These are phyloP conservation scores for Pagetopsis macropterus DNA, from an alignment of 2,797 vertebrate genomes.

Conservation along the genomic window DNA sequence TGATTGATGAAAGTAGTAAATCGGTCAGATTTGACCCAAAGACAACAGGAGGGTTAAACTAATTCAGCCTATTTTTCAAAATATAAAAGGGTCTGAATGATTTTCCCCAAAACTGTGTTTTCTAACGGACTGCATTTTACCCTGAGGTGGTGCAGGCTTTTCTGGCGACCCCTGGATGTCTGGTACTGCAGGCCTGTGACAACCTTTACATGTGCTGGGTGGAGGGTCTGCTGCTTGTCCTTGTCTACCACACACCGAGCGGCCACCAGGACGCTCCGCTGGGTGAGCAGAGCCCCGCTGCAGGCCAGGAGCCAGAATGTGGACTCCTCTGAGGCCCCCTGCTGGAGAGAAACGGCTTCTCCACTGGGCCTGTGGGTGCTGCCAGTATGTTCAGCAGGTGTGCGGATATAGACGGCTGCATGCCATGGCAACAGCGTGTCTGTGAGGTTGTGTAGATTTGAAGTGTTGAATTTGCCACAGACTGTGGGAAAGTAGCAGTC, in stretches of 20 bases:
- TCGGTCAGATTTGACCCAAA: too few species aligned
- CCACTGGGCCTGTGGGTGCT: slow-evolving; percentile 22
- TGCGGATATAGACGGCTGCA: slow-evolving; percentile 87
- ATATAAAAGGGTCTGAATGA: background rate
- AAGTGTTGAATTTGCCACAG: slow-evolving; percentile 87
- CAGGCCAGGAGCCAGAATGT: slow-evolving; percentile 89
- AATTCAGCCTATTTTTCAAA: background rate
- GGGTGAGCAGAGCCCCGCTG: slow-evolving; percentile 90
- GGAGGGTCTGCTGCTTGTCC: slow-evolving; percentile 81
- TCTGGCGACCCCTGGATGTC: slow-evolving; percentile 55
- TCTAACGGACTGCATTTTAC: slow-evolving; percentile 63
- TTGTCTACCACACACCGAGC: slow-evolving; percentile 90
- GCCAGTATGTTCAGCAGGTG: slow-evolving; percentile 62
- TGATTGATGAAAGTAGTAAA: too few species aligned
- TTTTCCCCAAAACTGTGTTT: background rate
- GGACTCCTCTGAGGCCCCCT: slow-evolving; percentile 70
- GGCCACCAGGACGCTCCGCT: slow-evolving; percentile 88
- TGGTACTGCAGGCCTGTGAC: slow-evolving; percentile 85
- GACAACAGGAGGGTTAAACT: background rate
- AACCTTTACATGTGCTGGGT: slow-evolving; percentile 86
- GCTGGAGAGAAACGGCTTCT: slow-evolving; percentile 25
- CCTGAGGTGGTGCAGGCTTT: slow-evolving; percentile 86
- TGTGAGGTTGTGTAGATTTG: slow-evolving; percentile 77
- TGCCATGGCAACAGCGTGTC: slow-evolving; percentile 91
- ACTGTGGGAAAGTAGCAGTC: slow-evolving; percentile 75